phyloP scores from a whole-genome alignment of 2,113 vertebrate species.

The Chaetorhynchus papuensis region DNA sequence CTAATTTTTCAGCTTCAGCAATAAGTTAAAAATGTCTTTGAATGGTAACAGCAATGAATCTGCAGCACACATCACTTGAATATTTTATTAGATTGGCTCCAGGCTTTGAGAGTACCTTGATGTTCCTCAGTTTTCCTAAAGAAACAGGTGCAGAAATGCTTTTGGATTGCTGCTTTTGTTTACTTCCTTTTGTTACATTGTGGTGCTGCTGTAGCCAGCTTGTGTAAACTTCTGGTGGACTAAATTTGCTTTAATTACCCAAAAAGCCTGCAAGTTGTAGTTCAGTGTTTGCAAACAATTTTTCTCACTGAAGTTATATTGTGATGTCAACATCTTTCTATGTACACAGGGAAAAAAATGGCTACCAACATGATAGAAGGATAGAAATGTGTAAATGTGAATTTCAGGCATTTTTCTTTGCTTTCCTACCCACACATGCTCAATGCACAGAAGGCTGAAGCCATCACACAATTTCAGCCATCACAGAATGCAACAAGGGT shows the following conservation, averaged over 20 bases:
- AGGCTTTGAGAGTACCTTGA: neutral
- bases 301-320: neutral
- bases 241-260: neutral
- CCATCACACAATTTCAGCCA: neutral
- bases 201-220: neutral
- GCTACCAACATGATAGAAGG: neutral
- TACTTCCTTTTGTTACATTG: neutral
- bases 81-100: neutral
- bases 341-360: neutral
- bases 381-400: neutral
- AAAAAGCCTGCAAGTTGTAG: neutral
- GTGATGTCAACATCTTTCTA: neutral
- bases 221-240: neutral
- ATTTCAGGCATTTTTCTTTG: neutral
- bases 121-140: neutral
- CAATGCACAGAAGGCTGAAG: accelerated
- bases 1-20: neutral
- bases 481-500: accelerated
- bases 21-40: neutral
- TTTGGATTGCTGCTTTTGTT: neutral
- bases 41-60: neutral
- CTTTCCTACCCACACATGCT: neutral
- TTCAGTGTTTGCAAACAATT: neutral
- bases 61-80: neutral
- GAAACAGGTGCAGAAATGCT: neutral